Conservation (phyloP, 2,888 invertebrate species). For the Cosmia trapezina region DNA sequence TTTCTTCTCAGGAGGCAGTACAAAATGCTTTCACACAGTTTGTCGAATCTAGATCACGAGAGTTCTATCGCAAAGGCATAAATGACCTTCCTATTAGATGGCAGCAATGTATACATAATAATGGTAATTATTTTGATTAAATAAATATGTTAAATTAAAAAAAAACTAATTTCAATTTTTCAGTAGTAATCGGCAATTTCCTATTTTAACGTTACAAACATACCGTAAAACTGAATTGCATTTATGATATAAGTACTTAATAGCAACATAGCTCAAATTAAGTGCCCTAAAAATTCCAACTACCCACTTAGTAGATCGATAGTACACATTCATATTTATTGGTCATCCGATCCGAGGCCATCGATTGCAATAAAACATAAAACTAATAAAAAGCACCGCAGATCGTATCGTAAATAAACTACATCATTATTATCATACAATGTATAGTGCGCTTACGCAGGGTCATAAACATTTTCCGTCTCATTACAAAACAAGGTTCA, state of each 20-base stretch:
- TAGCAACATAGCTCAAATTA: conserved; percentile 3
- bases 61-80: too few relatives aligned
- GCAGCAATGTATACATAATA: too few relatives aligned
- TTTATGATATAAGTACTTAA: background rate
- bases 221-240: background rate
- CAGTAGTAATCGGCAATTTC: too few relatives aligned
- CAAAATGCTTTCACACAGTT: too few relatives aligned
- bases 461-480: conserved; percentile 24
- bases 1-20: too few relatives aligned
- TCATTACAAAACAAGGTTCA: too few relatives aligned
- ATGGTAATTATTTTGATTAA: too few relatives aligned
- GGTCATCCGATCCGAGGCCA: conserved; percentile 11
- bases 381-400: conserved; percentile 61
- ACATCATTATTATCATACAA: conserved; percentile 64
- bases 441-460: conserved; percentile 61
- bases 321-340: conserved; percentile 40
- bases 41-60: too few relatives aligned
- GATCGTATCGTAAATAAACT: conserved; percentile 51
- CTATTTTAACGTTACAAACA: background rate
- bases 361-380: conserved; percentile 52
- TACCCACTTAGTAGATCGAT: conserved; percentile 13
- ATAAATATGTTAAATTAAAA: too few relatives aligned
- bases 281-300: conserved; percentile 23
- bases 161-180: too few relatives aligned
- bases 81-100: too few relatives aligned